Base-by-base conservation (phyloP, 2,888 invertebrate genomes). In the Hipparchia semele region DNA sequence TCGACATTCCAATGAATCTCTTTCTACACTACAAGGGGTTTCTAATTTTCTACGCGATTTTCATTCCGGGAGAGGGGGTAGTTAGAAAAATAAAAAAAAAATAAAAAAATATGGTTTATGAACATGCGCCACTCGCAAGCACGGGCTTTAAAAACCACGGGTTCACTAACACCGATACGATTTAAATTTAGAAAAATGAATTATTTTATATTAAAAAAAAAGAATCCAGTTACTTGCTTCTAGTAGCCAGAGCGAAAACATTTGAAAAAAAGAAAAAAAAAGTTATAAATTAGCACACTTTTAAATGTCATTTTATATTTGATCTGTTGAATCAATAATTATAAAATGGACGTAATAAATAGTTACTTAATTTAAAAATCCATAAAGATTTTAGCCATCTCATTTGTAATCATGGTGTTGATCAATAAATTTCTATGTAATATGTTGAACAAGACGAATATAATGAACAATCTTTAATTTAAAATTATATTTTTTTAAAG, bases 241-340 rank as follows among this genome's bases (percentile, higher is more conserved):
- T 94, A 93, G 93, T 94, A 94, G 93, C 94, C 92, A 94, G 88
- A 92, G 92, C 94, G 94, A 91, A 91, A 90, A 89, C 88, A 84
- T 89, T 88, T 86, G 86, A 83, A 81, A 83, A 77, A 83, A 86
- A 82, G 5, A 80, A 83, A 77, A 83, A 85, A 83, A 84, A 74
- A 80, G 84, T 84, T 80, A 85, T 79, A 79, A 80, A 88, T 91
- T 89, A 90, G 89, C 85, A 80, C 73, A 78, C 72, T 76, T 80
- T 82, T 80, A 80, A 70, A 73, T 66, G 45, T 61, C 68, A 71
- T 75, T 71, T 71, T 64, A 64, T 65, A 45, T 59, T 69, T 49
- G 9, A 33, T 68, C 53, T 61, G 53, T 69, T 56, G 13, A 58
- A 13, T 53, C 53, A 13, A 13, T 67, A 67, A 51, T 12, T 39